Conservation (phyloP, 2,113 vertebrate species). For the Australoheros scitulus region DNA sequence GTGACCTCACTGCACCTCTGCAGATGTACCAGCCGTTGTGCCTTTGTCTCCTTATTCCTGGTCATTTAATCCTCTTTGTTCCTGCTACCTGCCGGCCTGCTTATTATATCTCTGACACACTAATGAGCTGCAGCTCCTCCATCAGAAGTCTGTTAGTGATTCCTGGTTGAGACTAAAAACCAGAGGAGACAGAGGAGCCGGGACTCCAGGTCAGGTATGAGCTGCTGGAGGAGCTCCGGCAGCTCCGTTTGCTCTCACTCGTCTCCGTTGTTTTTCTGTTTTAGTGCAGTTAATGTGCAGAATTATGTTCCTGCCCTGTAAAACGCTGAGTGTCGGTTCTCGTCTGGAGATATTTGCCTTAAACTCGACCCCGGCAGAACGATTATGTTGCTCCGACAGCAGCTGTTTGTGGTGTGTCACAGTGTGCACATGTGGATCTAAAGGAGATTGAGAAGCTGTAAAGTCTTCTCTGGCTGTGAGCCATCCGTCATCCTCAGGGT, state of each 20-base stretch:
- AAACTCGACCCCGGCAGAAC: background rate
- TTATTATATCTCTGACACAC: background rate
- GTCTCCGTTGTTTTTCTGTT: background rate
- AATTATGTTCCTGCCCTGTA: background rate
- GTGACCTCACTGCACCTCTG: background rate
- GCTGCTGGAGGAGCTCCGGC: background rate
- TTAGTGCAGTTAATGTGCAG: background rate
- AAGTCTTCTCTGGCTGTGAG: constrained; percentile 55
- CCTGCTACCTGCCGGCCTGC: background rate
- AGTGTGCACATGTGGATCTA: constrained; percentile 11
- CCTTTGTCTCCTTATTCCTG: background rate
- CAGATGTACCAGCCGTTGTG: background rate
- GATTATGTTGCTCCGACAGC: background rate
- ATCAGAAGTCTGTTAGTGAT: background rate
- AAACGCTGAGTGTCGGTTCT: background rate
- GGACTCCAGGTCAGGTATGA: too few species aligned
- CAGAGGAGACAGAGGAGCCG: background rate
- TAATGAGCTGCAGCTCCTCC: constrained; percentile 1
- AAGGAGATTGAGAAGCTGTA: constrained; percentile 26
- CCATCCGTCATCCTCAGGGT: constrained; percentile 33
- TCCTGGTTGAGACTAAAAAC: background rate
- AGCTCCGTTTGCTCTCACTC: background rate
- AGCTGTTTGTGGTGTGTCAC: constrained; percentile 14
- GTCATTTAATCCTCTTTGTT: constrained; percentile 32
- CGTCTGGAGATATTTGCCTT: background rate